phyloP scores from a whole-genome alignment of 2,113 vertebrate species.

The Corythaeola cristata region DNA sequence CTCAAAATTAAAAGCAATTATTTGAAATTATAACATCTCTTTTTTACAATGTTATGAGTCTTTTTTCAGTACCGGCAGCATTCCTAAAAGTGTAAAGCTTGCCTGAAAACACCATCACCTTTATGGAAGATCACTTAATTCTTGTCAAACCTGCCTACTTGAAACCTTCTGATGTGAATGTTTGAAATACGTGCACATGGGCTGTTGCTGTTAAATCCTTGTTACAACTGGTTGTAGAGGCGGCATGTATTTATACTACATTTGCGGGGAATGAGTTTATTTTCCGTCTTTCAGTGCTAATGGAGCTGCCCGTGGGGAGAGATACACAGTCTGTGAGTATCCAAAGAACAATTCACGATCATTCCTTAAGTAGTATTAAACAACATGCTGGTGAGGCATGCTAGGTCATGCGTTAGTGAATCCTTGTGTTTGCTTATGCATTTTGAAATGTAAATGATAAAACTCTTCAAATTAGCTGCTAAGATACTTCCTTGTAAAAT shows the following conservation, averaged over 20 bases:
- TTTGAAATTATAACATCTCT: neutral
- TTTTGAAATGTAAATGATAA: neutral
- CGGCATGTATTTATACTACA: neutral
- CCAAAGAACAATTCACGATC: neutral
- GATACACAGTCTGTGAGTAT: neutral
- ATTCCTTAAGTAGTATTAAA: neutral
- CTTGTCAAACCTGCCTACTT: neutral
- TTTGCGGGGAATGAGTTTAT: neutral
- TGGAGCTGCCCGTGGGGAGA: neutral
- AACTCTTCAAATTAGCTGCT: neutral
- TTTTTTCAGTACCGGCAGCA: neutral
- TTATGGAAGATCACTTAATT: neutral
- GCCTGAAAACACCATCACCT: neutral
- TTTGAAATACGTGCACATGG: neutral
- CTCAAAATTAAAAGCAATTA: constrained; percentile 17
- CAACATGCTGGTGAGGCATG: neutral
- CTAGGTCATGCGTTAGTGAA: neutral
- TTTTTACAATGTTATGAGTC: neutral
- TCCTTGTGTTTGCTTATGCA: neutral
- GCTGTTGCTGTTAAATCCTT: neutral
- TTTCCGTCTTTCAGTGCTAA: neutral
- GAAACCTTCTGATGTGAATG: neutral
- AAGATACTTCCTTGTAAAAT: neutral
- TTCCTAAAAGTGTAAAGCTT: neutral
- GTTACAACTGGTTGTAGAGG: neutral